phyloP scores from a whole-genome alignment of 2,888 invertebrate species.

The Philereme vetulata region DNA sequence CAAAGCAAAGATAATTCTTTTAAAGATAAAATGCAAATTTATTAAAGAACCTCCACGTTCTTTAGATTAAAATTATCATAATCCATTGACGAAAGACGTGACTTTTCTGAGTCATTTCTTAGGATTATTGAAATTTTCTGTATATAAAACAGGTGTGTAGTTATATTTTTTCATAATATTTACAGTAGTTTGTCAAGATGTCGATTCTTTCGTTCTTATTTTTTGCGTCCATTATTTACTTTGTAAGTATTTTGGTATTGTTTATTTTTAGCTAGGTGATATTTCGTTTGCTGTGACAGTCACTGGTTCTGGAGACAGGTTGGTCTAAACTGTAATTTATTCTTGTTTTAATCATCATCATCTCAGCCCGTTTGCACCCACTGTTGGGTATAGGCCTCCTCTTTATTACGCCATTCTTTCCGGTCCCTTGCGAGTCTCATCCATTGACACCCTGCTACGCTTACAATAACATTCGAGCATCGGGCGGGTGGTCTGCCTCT shows the following conservation, averaged over 20 bases:
- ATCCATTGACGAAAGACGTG: conserved; percentile 49
- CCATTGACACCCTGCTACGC: no score
- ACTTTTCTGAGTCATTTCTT: conserved; percentile 45
- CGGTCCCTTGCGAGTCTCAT: no score
- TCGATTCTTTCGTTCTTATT: conserved; percentile 44
- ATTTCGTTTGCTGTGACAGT: not conserved
- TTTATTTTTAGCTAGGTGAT: conserved; percentile 9
- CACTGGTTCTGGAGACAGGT: conserved; percentile 5
- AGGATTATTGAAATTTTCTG: conserved; percentile 36
- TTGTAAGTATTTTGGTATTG: conserved; percentile 50
- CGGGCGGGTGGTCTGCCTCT: no score
- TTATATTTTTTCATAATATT: conserved; percentile 27
- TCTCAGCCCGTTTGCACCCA: no score
- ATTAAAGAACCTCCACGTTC: conserved; percentile 38
- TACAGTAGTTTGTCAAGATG: conserved; percentile 41
- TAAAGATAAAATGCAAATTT: conserved; percentile 18
- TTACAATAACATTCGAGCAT: no score
- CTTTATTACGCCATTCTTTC: no score
- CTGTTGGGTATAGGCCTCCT: no score
- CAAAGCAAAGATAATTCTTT: conserved; percentile 15
- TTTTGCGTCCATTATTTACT: conserved; percentile 43
- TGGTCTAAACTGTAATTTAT: no score
- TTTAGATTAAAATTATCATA: conserved; percentile 48
- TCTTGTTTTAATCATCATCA: no score
- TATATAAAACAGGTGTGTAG: conserved; percentile 43